Evolutionary conservation across 2,888 invertebrate genomes (phyloP).

Genomic region (Creontiades dilutus): DNA sequence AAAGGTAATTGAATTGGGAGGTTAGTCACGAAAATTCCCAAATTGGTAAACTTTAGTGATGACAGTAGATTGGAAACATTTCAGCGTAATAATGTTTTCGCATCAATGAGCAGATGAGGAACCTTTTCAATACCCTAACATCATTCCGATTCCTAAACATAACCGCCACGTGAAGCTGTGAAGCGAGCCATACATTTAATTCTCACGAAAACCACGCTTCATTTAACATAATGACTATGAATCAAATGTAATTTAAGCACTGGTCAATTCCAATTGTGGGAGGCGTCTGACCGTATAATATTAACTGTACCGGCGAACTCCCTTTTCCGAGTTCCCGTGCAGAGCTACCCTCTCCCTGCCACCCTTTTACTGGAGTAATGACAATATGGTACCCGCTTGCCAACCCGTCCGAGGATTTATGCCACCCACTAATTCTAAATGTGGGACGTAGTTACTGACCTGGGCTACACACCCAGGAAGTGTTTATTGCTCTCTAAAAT

Average conservation of each 20-base stretch:
- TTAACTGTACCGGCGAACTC: slow-evolving; percentile 23
- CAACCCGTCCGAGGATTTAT: slow-evolving; percentile 57
- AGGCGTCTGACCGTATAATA: slow-evolving; percentile 42
- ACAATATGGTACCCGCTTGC: slow-evolving; percentile 53
- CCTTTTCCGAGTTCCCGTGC: not conserved
- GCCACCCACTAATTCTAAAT: slow-evolving; percentile 57
- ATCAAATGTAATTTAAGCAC: slow-evolving; percentile 24
- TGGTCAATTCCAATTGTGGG: slow-evolving; percentile 15
- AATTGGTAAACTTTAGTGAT: no score
- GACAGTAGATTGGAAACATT: no score
- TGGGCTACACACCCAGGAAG: slow-evolving; percentile 19
- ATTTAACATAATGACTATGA: slow-evolving; percentile 28
- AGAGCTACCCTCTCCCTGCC: not conserved
- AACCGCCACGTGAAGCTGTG: not conserved
- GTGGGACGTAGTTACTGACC: slow-evolving; percentile 11
- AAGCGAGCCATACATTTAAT: not conserved
- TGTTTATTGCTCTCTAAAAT: slow-evolving; percentile 39
- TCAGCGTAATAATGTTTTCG: no score
- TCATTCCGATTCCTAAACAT: no score
- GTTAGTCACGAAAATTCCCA: no score
- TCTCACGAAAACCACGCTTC: not conserved
- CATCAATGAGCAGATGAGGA: no score
- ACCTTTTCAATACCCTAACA: no score
- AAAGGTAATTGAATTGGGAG: no score
- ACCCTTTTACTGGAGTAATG: slow-evolving; percentile 60